Percentiles rank a stretch among this genome's conserved stretches.
These are phyloP conservation scores for Trichacis sp. DNA, from an alignment of 2,888 invertebrate genomes.

Conservation along the genomic window DNA sequence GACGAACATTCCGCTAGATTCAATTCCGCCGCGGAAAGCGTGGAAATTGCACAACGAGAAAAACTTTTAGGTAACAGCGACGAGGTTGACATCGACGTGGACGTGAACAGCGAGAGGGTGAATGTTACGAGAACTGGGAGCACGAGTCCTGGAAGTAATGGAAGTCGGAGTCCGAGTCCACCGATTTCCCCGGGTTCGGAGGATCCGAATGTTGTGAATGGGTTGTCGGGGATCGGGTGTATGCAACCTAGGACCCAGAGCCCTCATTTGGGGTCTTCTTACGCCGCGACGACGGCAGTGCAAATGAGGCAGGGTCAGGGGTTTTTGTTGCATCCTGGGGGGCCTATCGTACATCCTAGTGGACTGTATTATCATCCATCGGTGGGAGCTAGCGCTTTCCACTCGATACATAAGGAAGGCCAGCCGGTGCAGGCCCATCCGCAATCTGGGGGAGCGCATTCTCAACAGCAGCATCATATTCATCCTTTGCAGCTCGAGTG, in stretches of 20 bases:
- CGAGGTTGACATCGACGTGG: slow-evolving; percentile 45
- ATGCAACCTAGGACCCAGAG: slow-evolving; percentile 18
- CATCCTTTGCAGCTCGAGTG: slow-evolving; percentile 84
- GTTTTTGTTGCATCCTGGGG: slow-evolving; percentile 59
- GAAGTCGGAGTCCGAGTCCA: slow-evolving; percentile 78
- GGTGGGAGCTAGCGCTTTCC: slow-evolving; percentile 62
- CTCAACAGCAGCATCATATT: slow-evolving; percentile 77
- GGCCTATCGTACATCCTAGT: slow-evolving; percentile 60
- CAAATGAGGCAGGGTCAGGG: slow-evolving; percentile 61
- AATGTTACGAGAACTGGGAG: slow-evolving; percentile 63
- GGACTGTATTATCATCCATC: slow-evolving; percentile 63
- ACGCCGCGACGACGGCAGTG: slow-evolving; percentile 44
- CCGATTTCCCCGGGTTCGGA: slow-evolving; percentile 90
- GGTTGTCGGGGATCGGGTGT: slow-evolving; percentile 22
- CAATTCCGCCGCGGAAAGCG: background rate
- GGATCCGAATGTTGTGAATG: slow-evolving; percentile 69
- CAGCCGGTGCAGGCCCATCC: slow-evolving; percentile 64
- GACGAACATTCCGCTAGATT: background rate
- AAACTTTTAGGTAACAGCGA: slow-evolving; percentile 12
- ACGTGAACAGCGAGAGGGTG: slow-evolving; percentile 15
- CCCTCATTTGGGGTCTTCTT: slow-evolving; percentile 39
- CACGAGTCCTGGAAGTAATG: slow-evolving; percentile 74
- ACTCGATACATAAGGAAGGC: slow-evolving; percentile 71
- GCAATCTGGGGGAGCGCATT: slow-evolving; percentile 49
- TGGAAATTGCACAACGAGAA: background rate